phyloP scores from a whole-genome alignment of 2,113 vertebrate species.

The Isichthys henryi region DNA sequence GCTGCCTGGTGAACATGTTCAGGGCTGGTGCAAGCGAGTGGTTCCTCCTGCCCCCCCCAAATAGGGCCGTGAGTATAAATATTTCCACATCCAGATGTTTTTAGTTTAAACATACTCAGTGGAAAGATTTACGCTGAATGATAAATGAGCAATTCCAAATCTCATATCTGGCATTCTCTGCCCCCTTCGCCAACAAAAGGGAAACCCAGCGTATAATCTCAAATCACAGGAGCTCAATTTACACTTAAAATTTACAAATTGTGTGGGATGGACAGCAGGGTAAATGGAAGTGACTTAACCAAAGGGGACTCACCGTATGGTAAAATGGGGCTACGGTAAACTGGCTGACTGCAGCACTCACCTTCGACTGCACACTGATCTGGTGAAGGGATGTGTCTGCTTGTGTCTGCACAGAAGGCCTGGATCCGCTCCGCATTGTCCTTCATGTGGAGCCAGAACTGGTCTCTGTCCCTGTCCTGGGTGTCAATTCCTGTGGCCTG shows the following conservation, averaged over 20 bases:
- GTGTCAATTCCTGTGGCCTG: conserved; percentile 23
- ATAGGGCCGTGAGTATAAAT: neutral
- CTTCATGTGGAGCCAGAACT: conserved; percentile 74
- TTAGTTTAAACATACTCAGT: conserved; percentile 3
- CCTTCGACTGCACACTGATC: conserved; percentile 88
- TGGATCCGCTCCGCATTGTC: conserved; percentile 75
- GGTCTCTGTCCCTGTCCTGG: conserved; percentile 58
- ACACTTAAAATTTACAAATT: neutral
- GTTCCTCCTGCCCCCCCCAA: neutral
- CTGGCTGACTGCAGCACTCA: conserved; percentile 46
- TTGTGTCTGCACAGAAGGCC: conserved; percentile 66
- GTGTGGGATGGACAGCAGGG: neutral
- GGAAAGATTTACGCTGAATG: conserved; percentile 16
- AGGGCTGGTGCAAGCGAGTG: no score
- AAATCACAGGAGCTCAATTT: neutral
- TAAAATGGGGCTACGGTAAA: neutral
- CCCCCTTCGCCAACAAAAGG: conserved; percentile 1
- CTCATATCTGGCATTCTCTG: neutral
- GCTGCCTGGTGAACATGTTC: neutral
- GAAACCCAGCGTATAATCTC: neutral
- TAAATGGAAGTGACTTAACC: neutral
- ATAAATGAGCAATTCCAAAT: neutral
- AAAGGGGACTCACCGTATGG: neutral
- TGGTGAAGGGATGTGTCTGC: conserved; percentile 74
- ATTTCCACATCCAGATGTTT: conserved; percentile 24